Conservation (phyloP, 2,888 invertebrate genomes). For the Galerucella pusilla region DNA sequence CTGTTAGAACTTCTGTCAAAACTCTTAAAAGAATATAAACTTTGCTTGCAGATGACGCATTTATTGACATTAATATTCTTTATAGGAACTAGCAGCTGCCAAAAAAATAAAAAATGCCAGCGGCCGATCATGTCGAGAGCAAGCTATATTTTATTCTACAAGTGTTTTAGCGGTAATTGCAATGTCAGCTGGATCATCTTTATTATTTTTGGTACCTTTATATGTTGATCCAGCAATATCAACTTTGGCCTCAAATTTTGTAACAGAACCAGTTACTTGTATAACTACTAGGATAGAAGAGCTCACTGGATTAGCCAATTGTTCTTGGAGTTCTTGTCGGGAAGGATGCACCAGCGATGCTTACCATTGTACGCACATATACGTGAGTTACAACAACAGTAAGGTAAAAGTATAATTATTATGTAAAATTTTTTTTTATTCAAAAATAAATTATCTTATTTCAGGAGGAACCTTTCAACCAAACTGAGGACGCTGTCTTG, state of each 20-base stretch:
- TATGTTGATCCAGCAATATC: slow-evolving; percentile 77
- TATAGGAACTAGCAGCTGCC: slow-evolving; percentile 67
- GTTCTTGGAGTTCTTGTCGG: slow-evolving; percentile 83
- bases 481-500: slow-evolving; percentile 69
- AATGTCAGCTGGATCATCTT: slow-evolving; percentile 77
- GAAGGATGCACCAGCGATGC: slow-evolving; percentile 86
- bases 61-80: slow-evolving; percentile 22
- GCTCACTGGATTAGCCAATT: slow-evolving; percentile 79
- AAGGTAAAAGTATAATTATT: slow-evolving; percentile 40
- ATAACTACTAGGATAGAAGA: slow-evolving; percentile 78
- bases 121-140: slow-evolving; percentile 73
- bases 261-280: slow-evolving; percentile 78
- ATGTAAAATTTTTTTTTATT: background rate
- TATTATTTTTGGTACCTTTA: slow-evolving; percentile 78
- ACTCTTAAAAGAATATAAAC: too few relatives aligned
- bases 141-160: slow-evolving; percentile 77
- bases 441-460: slow-evolving; percentile 26
- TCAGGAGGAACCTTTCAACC: slow-evolving; percentile 56
- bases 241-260: slow-evolving; percentile 79
- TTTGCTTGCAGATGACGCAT: background rate
- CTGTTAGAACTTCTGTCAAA: too few relatives aligned
- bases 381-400: slow-evolving; percentile 68
- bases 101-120: slow-evolving; percentile 65
- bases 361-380: slow-evolving; percentile 75
- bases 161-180: slow-evolving; percentile 77